A percentile compares a stretch with the other conserved stretches of the same genome.
phyloP scores from a whole-genome alignment of 2,888 invertebrate genomes.

The Eupithecia exiguata region DNA sequence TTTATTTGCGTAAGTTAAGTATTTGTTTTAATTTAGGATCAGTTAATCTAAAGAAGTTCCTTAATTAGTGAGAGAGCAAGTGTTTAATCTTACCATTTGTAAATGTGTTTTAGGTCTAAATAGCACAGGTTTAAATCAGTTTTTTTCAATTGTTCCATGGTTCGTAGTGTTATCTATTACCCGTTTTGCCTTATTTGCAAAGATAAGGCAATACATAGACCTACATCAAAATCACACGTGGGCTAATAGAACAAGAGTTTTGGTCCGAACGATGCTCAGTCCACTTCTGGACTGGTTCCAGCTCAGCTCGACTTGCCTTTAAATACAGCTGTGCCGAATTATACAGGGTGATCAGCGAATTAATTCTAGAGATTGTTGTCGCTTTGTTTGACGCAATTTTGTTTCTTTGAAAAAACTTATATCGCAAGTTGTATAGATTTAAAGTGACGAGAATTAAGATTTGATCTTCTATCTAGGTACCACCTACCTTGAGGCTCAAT shows the following conservation, averaged over 20 bases:
- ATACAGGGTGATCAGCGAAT: slow-evolving; percentile 23
- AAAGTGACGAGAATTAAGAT: not conserved
- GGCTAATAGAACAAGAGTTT: not conserved
- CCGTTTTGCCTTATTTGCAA: not conserved
- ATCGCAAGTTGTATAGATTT: not conserved
- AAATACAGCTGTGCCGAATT: slow-evolving; percentile 30
- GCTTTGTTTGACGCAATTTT: not conserved
- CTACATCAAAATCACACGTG: not conserved
- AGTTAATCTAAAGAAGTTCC: not conserved
- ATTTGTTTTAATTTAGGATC: not conserved
- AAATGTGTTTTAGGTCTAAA: not conserved
- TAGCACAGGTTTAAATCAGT: not conserved
- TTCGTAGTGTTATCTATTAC: not conserved
- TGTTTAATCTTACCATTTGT: not conserved
- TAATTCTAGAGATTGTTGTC: not conserved
- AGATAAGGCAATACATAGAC: not conserved
- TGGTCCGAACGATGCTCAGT: slow-evolving; percentile 1
- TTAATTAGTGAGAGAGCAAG: not conserved
- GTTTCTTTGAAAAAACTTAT: not conserved
- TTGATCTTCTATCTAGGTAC: no score
- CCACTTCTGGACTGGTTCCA: slow-evolving; percentile 39
- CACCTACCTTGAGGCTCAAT: no score
- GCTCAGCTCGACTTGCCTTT: slow-evolving; percentile 25
- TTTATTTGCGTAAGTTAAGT: not conserved
- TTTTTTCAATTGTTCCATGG: not conserved